phyloP scores from a whole-genome alignment of 2,797 vertebrate species.

The Anas capensis region DNA sequence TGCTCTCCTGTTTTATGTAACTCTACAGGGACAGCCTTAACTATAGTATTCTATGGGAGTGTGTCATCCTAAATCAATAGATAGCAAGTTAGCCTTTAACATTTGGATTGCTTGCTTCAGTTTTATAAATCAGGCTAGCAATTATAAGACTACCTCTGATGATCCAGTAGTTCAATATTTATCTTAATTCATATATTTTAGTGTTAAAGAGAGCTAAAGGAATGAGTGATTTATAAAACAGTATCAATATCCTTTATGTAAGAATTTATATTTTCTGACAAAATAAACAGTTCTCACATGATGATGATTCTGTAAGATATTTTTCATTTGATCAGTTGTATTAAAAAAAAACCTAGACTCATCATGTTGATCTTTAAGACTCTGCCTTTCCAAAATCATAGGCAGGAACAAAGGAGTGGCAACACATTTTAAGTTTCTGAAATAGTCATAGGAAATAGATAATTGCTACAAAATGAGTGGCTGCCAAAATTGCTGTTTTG shows the following conservation, averaged over 20 bases:
- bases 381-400: neutral
- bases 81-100: slow-evolving; percentile 54
- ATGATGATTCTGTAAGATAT: neutral
- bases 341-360: neutral
- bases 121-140: slow-evolving; percentile 46
- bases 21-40: slow-evolving; percentile 1
- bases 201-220: neutral
- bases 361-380: neutral
- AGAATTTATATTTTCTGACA: neutral
- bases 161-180: neutral
- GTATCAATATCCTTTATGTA: neutral
- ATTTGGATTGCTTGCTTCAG: slow-evolving; percentile 27
- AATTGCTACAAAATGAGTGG: neutral
- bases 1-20: slow-evolving; percentile 32
- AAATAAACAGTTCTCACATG: neutral
- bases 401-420: accelerated
- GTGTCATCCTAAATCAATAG: slow-evolving; percentile 49
- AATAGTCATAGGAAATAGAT: neutral
- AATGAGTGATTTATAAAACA: neutral
- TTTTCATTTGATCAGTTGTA: neutral
- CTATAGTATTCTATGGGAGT: neutral
- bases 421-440: neutral
- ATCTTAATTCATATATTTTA: slow-evolving; percentile 18
- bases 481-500: neutral
- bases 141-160: slow-evolving; percentile 10